Base-by-base conservation (phyloP, 2,113 vertebrate genomes). In the Macquaria australasica region DNA sequence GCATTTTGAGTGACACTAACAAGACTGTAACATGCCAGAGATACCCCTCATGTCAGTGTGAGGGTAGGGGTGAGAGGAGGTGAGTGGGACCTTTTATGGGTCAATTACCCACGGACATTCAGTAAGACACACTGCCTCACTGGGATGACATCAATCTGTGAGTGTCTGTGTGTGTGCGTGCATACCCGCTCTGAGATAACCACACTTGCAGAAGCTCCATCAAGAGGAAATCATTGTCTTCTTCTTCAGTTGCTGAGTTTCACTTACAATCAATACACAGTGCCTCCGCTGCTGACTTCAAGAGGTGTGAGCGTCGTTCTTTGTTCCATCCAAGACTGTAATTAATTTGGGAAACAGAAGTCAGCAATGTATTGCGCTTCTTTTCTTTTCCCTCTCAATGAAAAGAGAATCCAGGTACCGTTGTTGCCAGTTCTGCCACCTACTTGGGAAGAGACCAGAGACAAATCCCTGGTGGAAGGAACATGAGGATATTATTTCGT, bases 1-100 rank as follows among this genome's bases (percentile, higher is more conserved):
- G 48, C 64, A 56, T 43, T 62, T n/a, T 89, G 88, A 94, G 74
- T 88, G 91, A 86, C 89, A 90, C 85, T 93, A 91, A 92, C 89
- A 86, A 93, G 89, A 73, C 72, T 81, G 34, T 78, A 90, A 78
- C 67, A 64, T 62, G 71, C 31, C 55, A 43, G 72, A 86, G 75
- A 72, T 62, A 62, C 70, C 48, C 62, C 53, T 66, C 60, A 51
- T 81, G 90, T 82, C 88, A 86, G 1, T 73, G 74, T 75, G 77
- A 90, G 81, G 82, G 85, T 84, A 89, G 53, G 75, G 77, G 88
- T 70, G 79, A 89, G 73, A 56, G 64, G 41, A 77, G 86, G 79
- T 85, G 86, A 89, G 83, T 39, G 58, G 68, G 86, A 82, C 81
- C 82, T 88, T 45, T 70, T 87, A 83, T 83, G 82, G 87, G 89